Evolutionary conservation across 2,888 invertebrate genomes (phyloP).

Genomic region (Zelleria hepariella): DNA sequence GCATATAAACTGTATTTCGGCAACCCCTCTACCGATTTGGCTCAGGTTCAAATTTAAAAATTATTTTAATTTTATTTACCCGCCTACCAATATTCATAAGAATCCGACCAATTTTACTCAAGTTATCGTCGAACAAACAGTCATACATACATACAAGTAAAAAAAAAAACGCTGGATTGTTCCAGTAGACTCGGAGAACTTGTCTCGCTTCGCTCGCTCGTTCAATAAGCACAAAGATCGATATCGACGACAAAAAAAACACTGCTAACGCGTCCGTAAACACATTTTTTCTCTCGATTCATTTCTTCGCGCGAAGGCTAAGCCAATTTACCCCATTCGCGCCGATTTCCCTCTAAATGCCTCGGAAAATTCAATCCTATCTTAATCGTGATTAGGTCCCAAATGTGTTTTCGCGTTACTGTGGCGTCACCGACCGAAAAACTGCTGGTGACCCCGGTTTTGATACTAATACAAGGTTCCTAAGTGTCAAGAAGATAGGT

Average conservation of each 20-base stretch:
- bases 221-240: not conserved
- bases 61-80: too few species aligned
- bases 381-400: slow-evolving; percentile 2
- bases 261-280: not conserved
- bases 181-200: too few species aligned
- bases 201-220: too few species aligned
- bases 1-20: too few species aligned
- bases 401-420: not conserved
- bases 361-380: slow-evolving; percentile 3
- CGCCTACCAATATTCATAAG: too few species aligned
- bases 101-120: too few species aligned
- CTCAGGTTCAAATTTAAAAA: too few species aligned
- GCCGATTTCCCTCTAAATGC: not conserved
- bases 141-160: too few species aligned
- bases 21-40: too few species aligned
- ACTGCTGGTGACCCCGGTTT: not conserved
- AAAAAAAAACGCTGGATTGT: too few species aligned
- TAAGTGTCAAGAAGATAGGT: not conserved
- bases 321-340: not conserved
- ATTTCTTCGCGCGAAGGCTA: not conserved
- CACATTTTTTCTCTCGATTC: not conserved
- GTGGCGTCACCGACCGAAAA: not conserved
- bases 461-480: not conserved
- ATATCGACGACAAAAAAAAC: not conserved
- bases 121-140: too few species aligned